A percentile compares a stretch with the other conserved stretches of the same genome.
Conservation (phyloP, 2,888 invertebrate genomes). For the Camptogramma bilineatum region DNA sequence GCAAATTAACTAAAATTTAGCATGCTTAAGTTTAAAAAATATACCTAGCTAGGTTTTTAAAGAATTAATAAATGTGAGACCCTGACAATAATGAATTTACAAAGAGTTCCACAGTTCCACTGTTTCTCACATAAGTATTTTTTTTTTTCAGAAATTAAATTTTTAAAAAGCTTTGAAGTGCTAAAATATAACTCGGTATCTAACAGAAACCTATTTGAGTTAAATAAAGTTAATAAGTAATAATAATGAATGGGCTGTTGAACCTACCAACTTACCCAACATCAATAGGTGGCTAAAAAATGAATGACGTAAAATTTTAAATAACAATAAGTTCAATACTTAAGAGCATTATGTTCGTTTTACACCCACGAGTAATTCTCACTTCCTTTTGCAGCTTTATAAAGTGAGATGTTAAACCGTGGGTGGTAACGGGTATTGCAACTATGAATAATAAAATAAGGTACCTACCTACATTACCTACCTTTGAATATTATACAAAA, state of each 20-base stretch:
- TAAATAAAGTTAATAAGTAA: no score
- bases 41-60: no score
- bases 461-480: not conserved
- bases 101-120: not conserved
- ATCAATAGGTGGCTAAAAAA: not conserved
- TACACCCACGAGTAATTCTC: not conserved
- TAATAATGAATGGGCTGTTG: not conserved
- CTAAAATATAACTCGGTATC: no score
- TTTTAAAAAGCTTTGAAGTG: no score
- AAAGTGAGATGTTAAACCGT: not conserved
- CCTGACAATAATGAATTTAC: not conserved
- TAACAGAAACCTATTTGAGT: no score
- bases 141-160: no score
- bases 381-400: not conserved
- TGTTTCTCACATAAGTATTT: no score
- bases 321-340: not conserved
- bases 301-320: not conserved
- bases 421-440: not conserved
- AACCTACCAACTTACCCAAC: not conserved
- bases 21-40: no score
- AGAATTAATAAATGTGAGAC: no score
- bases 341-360: not conserved
- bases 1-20: no score
- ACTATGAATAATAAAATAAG: not conserved
- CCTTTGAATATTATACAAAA: no score